Evolutionary conservation across 2,797 vertebrate genomes (phyloP), one percentile per base, ranked within the genome.

Genomic region (Anguilla obscura): DNA sequence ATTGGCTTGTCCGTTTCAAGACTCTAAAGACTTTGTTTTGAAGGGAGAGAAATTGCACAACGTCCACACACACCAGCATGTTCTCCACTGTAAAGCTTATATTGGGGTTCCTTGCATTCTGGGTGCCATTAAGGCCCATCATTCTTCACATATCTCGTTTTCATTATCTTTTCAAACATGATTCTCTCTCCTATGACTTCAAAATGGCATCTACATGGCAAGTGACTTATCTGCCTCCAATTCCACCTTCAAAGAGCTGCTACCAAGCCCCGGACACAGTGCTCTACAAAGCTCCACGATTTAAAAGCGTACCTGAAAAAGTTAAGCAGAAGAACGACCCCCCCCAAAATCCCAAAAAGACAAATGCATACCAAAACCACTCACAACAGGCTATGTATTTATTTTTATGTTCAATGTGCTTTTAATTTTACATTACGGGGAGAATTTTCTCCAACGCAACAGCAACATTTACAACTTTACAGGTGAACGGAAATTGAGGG

Each of bases 291-390:
- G 91, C 89, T 92, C 94, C 95, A 95, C 95, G 95, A 94, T 95
- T 94, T 94, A 96, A 88, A 92, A 93, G 93, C 94, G 95, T 91
- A 96, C 96, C 96, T 96, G 96, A 95, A 96, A 96, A 96, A 89
- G 24, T 58, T 87, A 40, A 50, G 87, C 95, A 95, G 95, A 96
- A 96, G 93, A 95, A 95, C 95, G 94, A 94, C 94, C 94, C 95
- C 94, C 93, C 91, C 93, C 94, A 90, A 90, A 86, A 88, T 84
- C 80, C 86, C 88, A 92, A 94, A 94, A 93, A 92, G 95, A 96
- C 95, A 95, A 96, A 96, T 95, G 95, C 96, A 96, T 96, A 96
- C 96, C 95, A 96, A 95, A 95, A 94, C 93, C 94, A 94, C 93
- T 94, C 94, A 95, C 93, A 93, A 95, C 90, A 95, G 91, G 92